Evolutionary conservation across 2,888 invertebrate genomes (phyloP), one percentile per base, ranked within the genome.

Genomic region (Parochlus steinenii): DNA sequence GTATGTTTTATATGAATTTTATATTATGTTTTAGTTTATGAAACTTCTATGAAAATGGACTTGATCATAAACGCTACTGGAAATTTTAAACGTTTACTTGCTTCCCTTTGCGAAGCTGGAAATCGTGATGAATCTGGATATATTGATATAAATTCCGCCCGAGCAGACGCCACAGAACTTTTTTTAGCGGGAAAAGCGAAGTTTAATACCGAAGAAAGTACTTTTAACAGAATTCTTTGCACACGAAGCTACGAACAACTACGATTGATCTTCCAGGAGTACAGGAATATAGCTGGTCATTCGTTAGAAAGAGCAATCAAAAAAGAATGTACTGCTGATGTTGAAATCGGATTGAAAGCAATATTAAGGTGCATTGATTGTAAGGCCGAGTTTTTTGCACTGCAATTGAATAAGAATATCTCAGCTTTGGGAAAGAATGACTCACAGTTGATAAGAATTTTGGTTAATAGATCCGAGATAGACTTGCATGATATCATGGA

Each of bases 341-440:
- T 65, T 33, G 74, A 81, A 60, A 73, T 78, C 47, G 86, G 81
- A 14, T 63, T 87, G 22, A 58, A 82, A 44, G 81, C 86, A 40
- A 79, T 87, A 36, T 77, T 81, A 38, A 74, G 76, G 55, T 76
- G 78, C 42, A 78, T 82, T 2, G 74, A 74, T 49, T 79, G 85
- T 55, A 74, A 78, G 55, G 67, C 80, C 1, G 67, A 70, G 22
- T 92, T 78, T 65, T 90, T 87, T 60, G 90, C 90, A 1, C 78
- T 82, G 51, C 72, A 79, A 27, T 64, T 92, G 34, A 75, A 87
- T 58, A 76, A 81, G 51, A 76, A 82, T 35, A 86, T 92, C 83
- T 79, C 79, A 52, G 90, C 90, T 4, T 56, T 81, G 43, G 92
- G 92, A 40, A 92, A 90, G 4, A 79, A 85, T 50, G 90, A 92